Base-by-base conservation (phyloP, 1,140 invertebrate genomes). In the Zaprionus kolodkinae region DNA sequence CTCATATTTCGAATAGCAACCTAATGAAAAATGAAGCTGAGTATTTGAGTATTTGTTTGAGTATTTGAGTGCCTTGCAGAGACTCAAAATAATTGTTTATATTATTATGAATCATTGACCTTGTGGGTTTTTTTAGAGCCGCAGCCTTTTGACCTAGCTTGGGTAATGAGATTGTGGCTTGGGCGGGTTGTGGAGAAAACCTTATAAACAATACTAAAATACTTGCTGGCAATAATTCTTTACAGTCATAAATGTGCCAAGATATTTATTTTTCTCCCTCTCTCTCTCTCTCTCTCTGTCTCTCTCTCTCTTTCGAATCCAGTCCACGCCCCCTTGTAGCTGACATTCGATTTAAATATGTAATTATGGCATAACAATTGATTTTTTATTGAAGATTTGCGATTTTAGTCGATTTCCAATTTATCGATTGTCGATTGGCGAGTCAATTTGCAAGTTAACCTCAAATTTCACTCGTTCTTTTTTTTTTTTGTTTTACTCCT, bases 351-450 rank as follows among this genome's bases (percentile, higher is more conserved):
- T 40, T 70, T 71, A 63, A 82, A 82, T 71, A 72, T 76, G 78
- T 57, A 30, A 30, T 79, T 72, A 81, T 86, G 76, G 84, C 70
- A 77, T 72, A 88, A 83, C 80, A 87, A 87, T 88, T 78, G 84
- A 88, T 87, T 87, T 87, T 80, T 78, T 48, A 81, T 76, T 76
- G 57, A 15, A 9, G 36, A 45, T 45, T 21, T 21, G 21, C 36
- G 17, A 33, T 55, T 70, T 68, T 52, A 38, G 17, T 61, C 48
- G 13, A 40, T 40, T n/a, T 6, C 0, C 38, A 13, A 5, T 30
- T 30, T 40, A 13, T n/a, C 5, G 13, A n/a, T 2, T n/a, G 12
- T 6, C 21, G 21, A 6, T 15, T n/a, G n/a, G n/a, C n/a, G n/a
- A n/a, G n/a, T n/a, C n/a, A n/a, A n/a, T n/a, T n/a, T n/a, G n/a